These are phyloP conservation scores for Portunus trituberculatus DNA, from an alignment of 1,140 invertebrate species.

Conservation along the genomic window DNA sequence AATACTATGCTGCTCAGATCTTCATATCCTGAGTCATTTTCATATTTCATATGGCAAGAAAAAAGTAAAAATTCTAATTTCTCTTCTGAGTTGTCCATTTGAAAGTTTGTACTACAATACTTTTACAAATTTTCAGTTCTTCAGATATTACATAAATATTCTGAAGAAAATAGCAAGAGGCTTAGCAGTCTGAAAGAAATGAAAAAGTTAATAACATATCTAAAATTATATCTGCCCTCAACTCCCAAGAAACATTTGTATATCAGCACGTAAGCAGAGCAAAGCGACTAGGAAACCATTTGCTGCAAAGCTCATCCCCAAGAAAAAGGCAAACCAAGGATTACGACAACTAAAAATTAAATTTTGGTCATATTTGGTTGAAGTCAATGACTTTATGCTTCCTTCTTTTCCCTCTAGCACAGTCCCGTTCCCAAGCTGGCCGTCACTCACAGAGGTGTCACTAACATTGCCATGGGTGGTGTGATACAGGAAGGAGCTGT, in stretches of 20 bases:
- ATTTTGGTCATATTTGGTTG: not conserved
- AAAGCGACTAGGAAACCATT: slow-evolving; percentile 70
- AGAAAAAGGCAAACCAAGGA: slow-evolving; percentile 76
- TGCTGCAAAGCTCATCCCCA: slow-evolving; percentile 76
- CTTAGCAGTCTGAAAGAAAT: no score
- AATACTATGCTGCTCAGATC: not conserved
- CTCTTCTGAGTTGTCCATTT: slow-evolving; percentile 18
- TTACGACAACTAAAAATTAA: slow-evolving; percentile 53
- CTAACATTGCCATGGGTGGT: slow-evolving; percentile 36
- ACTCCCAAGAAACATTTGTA: slow-evolving; percentile 51
- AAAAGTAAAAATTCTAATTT: not conserved
- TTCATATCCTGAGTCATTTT: slow-evolving; percentile 23
- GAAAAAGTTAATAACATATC: not conserved
- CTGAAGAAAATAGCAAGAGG: not conserved
- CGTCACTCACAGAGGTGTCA: slow-evolving; percentile 48
- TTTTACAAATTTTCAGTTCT: not conserved
- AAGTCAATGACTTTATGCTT: not conserved
- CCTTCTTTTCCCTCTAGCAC: not conserved
- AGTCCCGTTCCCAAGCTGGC: not conserved
- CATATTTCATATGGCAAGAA: not conserved
- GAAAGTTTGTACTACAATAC: slow-evolving; percentile 36
- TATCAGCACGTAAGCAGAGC: slow-evolving; percentile 50
- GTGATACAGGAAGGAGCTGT: slow-evolving; percentile 39
- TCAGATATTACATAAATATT: slow-evolving; percentile 8
- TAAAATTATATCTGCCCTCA: not conserved